Percentiles rank a stretch among this genome's conserved stretches.
Evolutionary conservation across 2,113 vertebrate species (phyloP).

Genomic region (Macaca mulatta): DNA sequence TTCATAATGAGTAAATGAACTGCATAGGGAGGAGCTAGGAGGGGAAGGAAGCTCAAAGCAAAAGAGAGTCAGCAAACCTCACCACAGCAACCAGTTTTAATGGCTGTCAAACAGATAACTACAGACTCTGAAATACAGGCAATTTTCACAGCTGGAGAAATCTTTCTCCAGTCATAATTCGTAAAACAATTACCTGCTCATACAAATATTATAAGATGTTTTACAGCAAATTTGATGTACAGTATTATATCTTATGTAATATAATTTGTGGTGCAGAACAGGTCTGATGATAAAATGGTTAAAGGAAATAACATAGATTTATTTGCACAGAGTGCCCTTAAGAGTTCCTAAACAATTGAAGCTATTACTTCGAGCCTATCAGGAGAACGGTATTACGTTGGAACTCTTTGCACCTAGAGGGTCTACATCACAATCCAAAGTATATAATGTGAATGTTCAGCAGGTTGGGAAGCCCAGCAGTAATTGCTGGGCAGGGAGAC

Average conservation of each 20-base stretch:
- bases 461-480: background rate
- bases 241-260: background rate
- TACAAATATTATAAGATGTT: background rate
- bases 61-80: background rate
- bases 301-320: background rate
- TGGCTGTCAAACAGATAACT: background rate
- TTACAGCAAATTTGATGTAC: background rate
- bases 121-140: background rate
- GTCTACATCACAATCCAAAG: background rate
- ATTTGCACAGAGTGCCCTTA: background rate
- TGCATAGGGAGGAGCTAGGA: background rate
- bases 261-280: background rate
- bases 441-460: background rate
- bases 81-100: background rate
- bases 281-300: background rate
- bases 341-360: background rate
- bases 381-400: background rate
- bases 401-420: background rate
- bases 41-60: background rate
- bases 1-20: background rate
- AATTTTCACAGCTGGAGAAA: background rate
- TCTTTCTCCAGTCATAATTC: slow-evolving; percentile 1
- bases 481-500: background rate
- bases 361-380: background rate
- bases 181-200: background rate